These are phyloP conservation scores for Pterophyllum scalare DNA, from an alignment of 2,113 vertebrate genomes.

Conservation along the genomic window DNA sequence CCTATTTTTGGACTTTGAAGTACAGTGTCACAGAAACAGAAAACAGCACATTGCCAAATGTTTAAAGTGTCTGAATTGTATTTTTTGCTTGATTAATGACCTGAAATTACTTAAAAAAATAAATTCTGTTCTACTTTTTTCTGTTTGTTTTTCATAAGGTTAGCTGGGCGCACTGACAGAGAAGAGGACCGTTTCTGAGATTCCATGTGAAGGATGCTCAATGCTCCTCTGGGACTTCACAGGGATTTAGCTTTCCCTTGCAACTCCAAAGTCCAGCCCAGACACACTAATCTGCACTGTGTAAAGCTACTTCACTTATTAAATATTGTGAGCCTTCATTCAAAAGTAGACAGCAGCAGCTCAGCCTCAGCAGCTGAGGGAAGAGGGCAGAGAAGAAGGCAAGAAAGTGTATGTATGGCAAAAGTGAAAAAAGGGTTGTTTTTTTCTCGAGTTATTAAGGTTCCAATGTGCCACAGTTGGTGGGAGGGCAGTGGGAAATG, in stretches of 20 bases:
- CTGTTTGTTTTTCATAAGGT: background rate
- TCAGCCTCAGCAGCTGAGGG: conserved; percentile 15
- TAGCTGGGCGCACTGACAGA: background rate
- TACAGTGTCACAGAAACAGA: too few relatives aligned
- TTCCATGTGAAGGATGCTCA: conserved; percentile 27
- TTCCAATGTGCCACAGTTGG: conserved; percentile 18
- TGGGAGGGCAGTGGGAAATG: background rate
- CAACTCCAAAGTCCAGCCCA: conserved; percentile 23
- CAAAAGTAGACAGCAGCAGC: conserved; percentile 31
- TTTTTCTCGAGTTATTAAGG: conserved; percentile 36
- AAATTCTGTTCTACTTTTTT: background rate
- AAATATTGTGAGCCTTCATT: conserved; percentile 40
- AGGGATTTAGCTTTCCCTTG: conserved; percentile 55
- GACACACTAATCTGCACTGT: conserved; percentile 49
- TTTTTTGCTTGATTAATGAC: background rate
- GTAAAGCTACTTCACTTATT: conserved; percentile 21
- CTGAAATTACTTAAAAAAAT: background rate
- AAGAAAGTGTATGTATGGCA: conserved; percentile 27
- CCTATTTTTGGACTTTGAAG: too few relatives aligned
- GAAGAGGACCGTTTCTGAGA: conserved; percentile 1
- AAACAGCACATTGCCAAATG: too few relatives aligned
- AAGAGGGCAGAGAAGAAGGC: conserved; percentile 3
- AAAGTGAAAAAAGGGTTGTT: background rate
- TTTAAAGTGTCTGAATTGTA: background rate
- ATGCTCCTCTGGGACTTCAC: conserved; percentile 44